Base-by-base conservation (phyloP, 2,797 vertebrate genomes). In the Pangasius macronema region DNA sequence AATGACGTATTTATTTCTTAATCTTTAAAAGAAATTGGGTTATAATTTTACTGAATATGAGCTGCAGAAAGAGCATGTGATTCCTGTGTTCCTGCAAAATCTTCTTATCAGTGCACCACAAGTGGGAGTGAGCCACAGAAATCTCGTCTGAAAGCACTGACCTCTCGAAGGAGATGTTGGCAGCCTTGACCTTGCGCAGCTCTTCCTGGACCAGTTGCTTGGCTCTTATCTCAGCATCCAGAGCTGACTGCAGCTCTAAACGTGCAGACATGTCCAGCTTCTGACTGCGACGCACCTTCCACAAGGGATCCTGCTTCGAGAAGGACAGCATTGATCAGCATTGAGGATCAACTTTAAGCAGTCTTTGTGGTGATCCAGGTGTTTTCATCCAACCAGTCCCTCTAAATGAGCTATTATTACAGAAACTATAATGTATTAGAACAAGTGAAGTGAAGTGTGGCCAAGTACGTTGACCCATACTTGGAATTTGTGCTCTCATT, bases 231-330 rank as follows among this genome's bases (percentile, higher is more conserved):
- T 99, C 98, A 0, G 98, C 97, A 6, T 99, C 98, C 20, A 99
- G 95, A 0, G 98, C 98, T 0, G 98, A 99, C 92, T 99, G 98
- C 46, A 99, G 92, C 86, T 99, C 98, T 88, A 99, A 94, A 1
- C 98, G 96, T 0, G 97, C 97, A 0, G 98, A 99, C 98, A 99
- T 99, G 94, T 99, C 98, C 93, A 99, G 89, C 94, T 99, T 99
- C 94, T 99, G 98, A 86, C 98, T 99, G 86, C 98, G 98, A 0
- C 98, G 97, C 46, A 98, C 97, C 91, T 99, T 99, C 98, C 98
- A 99, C 55, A 99, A 95, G 0, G 98, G 98, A 92, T 99, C 98
- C 98, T 99, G 91, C 59, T 84, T 42, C 10, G 0, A 59, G 89
- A 86, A 33, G 0, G 49, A 84, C 53, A 84, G 9, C 16, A 2